Conservation (phyloP, 2,797 vertebrate species). For the Ibycter americanus region DNA sequence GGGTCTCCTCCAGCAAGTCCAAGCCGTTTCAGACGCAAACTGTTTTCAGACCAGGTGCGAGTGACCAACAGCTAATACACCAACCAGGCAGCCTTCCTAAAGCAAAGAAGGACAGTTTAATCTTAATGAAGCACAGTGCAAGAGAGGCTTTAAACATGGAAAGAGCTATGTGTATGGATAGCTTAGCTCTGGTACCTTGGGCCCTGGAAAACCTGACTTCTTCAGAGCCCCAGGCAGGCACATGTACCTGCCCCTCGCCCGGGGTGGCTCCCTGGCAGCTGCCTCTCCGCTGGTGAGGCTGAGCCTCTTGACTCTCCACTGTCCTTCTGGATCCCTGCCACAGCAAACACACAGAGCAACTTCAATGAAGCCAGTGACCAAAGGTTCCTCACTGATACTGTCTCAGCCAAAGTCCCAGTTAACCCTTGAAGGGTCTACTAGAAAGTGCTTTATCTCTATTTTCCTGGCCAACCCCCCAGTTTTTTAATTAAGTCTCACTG, state of each 20-base stretch:
- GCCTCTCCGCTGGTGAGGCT: not conserved
- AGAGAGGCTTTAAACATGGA: not conserved
- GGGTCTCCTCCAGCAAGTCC: not conserved
- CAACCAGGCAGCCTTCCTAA: constrained; percentile 23
- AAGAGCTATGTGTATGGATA: not conserved
- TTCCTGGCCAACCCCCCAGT: not conserved
- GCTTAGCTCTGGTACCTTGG: not conserved
- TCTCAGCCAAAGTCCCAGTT: not conserved
- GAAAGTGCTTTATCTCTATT: not conserved
- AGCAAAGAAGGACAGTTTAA: constrained; percentile 21
- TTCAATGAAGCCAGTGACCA: not conserved
- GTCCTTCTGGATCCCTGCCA: constrained; percentile 8
- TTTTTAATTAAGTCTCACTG: not conserved
- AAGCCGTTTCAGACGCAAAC: not conserved
- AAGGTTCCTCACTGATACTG: not conserved
- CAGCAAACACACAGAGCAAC: not conserved
- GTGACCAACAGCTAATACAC: not conserved
- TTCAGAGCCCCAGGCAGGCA: not conserved
- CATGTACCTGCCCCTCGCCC: not conserved
- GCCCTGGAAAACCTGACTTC: not conserved
- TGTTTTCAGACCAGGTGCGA: not conserved
- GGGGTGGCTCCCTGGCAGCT: not conserved
- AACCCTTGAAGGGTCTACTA: not conserved
- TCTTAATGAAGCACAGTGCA: not conserved
- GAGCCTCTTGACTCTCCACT: not conserved